Percentiles rank a stretch among this genome's conserved stretches.
These are phyloP conservation scores for Archivesica marissinica DNA, from an alignment of 1,140 invertebrate genomes.

Conservation along the genomic window DNA sequence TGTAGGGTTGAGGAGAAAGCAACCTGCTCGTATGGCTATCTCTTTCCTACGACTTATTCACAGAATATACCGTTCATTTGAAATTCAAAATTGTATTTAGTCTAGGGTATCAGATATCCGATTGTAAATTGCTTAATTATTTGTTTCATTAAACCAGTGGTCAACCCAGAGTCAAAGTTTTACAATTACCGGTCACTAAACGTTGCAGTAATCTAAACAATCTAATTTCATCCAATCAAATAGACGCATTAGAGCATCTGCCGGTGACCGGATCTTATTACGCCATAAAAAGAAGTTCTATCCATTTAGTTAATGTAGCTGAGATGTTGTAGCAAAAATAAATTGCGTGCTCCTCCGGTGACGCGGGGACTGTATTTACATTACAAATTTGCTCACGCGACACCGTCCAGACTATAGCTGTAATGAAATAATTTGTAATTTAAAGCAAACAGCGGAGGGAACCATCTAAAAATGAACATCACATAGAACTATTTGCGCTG, in stretches of 20 bases:
- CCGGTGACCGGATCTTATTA: conserved; percentile 52
- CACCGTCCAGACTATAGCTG: background rate
- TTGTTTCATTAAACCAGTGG: conserved; percentile 35
- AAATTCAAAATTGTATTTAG: background rate
- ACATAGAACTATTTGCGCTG: background rate
- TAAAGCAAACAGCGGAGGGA: background rate
- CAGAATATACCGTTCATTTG: no score
- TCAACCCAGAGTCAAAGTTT: conserved; percentile 5
- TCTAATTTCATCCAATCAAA: conserved; percentile 48
- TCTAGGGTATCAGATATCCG: background rate
- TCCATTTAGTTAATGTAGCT: background rate
- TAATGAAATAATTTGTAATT: conserved; percentile 56
- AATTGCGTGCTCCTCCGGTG: background rate
- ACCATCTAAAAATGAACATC: background rate
- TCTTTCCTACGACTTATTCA: no score
- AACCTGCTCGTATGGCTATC: no score
- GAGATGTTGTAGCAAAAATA: background rate
- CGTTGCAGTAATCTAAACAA: conserved; percentile 28
- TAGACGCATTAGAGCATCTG: conserved; percentile 34
- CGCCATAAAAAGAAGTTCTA: conserved; percentile 49
- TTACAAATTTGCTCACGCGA: conserved; percentile 42
- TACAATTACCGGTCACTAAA: conserved; percentile 5
- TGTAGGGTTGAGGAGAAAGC: no score
- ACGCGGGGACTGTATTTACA: conserved; percentile 31
- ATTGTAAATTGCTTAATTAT: conserved; percentile 37